These are phyloP conservation scores for Venusia cambrica DNA, from an alignment of 2,888 invertebrate species.

Conservation along the genomic window DNA sequence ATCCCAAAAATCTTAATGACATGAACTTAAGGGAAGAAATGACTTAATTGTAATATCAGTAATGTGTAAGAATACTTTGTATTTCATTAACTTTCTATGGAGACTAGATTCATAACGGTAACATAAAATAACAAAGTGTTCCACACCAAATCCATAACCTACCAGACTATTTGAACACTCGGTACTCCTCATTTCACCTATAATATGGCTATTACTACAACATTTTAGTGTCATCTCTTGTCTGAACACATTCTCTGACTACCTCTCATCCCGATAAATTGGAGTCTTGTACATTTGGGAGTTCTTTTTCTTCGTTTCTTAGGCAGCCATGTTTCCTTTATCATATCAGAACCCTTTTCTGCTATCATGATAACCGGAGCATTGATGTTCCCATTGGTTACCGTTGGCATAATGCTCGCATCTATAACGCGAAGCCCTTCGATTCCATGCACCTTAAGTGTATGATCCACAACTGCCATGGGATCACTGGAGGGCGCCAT, in stretches of 20 bases:
- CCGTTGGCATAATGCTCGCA: constrained; percentile 93
- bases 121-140: constrained; percentile 17
- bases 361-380: constrained; percentile 94
- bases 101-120: constrained; percentile 30
- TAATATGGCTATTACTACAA: constrained; percentile 20
- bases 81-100: constrained; percentile 12
- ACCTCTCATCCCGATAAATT: constrained; percentile 39
- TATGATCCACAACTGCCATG: constrained; percentile 90
- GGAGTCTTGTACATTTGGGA: constrained; percentile 43
- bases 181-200: constrained; percentile 14
- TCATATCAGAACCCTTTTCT: constrained; percentile 91
- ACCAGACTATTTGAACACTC: constrained; percentile 18
- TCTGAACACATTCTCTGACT: constrained; percentile 40
- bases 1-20: too few species aligned
- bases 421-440: constrained; percentile 91
- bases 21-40: not conserved
- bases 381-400: constrained; percentile 93
- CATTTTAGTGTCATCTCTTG: constrained; percentile 51
- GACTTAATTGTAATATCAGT: not conserved
- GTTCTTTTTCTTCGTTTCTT: constrained; percentile 48
- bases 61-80: not conserved
- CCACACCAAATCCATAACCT: constrained; percentile 11
- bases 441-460: constrained; percentile 88
- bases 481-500: constrained; percentile 91
- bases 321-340: constrained; percentile 86